Conservation (phyloP, 2,888 invertebrate species). For the Crepidodera aurea region DNA sequence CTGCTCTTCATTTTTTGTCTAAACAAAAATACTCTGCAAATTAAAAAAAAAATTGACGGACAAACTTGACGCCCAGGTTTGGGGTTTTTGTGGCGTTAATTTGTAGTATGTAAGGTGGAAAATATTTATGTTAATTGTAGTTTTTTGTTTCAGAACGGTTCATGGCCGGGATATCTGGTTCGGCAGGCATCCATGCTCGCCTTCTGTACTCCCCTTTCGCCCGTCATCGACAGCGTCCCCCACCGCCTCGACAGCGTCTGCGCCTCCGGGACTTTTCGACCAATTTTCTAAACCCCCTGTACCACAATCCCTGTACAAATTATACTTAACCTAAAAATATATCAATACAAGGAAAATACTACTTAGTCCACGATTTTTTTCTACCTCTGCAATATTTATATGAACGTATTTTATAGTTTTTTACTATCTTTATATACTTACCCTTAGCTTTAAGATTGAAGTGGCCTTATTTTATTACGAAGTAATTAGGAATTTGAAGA, state of each 20-base stretch:
- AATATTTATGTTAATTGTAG: too few relatives aligned
- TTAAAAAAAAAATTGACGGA: too few relatives aligned
- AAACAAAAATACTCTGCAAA: too few relatives aligned
- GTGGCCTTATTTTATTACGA: conserved; percentile 53
- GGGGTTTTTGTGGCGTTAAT: too few relatives aligned
- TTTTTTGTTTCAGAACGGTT: conserved; percentile 56
- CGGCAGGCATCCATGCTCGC: conserved; percentile 57
- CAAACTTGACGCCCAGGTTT: too few relatives aligned
- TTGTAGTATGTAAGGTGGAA: too few relatives aligned
- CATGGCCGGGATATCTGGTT: conserved; percentile 57
- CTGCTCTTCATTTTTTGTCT: too few relatives aligned
- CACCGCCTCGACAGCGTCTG: conserved; percentile 64
- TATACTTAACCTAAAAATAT: conserved; percentile 22
- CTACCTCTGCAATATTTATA: conserved; percentile 54
- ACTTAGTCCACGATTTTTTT: conserved; percentile 35
- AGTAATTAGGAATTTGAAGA: conserved; percentile 26
- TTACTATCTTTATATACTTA: conserved; percentile 39
- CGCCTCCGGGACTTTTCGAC: conserved; percentile 61
- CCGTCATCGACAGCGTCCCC: conserved; percentile 60
- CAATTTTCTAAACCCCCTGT: conserved; percentile 31
- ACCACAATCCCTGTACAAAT: conserved; percentile 23
- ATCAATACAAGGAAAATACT: conserved; percentile 16
- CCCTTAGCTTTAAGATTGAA: conserved; percentile 39
- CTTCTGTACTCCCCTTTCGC: conserved; percentile 62
- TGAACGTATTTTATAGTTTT: conserved; percentile 46